Base-by-base conservation (phyloP, 2,113 vertebrate species). In the Glaucidium brasilianum region DNA sequence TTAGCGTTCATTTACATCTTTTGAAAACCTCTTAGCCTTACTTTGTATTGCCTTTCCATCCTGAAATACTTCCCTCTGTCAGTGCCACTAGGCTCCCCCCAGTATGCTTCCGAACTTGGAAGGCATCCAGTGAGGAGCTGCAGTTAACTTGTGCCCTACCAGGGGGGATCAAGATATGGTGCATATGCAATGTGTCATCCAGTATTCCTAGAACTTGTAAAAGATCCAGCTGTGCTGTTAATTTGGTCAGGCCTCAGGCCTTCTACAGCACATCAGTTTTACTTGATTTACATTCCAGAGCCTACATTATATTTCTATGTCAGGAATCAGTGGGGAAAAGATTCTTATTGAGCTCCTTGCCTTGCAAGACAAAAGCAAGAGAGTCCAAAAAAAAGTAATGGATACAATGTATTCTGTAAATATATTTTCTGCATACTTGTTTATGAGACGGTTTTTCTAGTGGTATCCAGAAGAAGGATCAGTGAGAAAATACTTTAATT, bases 171-270 rank as follows among this genome's bases (percentile, higher is more conserved):
- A 84, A 88, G 94, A 95, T 50, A 64, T 5, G 8, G 30, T 50
- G 37, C 66, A 96, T 91, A 88, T 71, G 64, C 29, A 92, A 55
- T 7, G 47, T 62, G 73, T 68, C 71, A 74, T 87, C 58, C 26
- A 84, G 12, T 94, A 91, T 96, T 67, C 73, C 78, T 74, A 88
- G 72, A 83, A 88, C n/a, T 69, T 79, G 37, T 53, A 71, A 82
- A 95, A 77, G 77, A 91, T 66, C 47, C 83, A 97, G 50, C 67
- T 91, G 62, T 68, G 67, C 64, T 81, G n/a, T 45, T 91, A 86
- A 92, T 94, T 96, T 85, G 78, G 41, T 92, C 49, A 81, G 60
- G 55, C 78, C 22, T 92, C 72, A 69, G n/a, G 86, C 41, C 30
- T 92, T 87, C 55, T 34, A 82, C 41, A 66, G 56, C 29, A 60